Percentiles rank a stretch among this genome's conserved stretches.
Conservation (phyloP, 2,797 vertebrate species). For the Phoeniculus purpureus region DNA sequence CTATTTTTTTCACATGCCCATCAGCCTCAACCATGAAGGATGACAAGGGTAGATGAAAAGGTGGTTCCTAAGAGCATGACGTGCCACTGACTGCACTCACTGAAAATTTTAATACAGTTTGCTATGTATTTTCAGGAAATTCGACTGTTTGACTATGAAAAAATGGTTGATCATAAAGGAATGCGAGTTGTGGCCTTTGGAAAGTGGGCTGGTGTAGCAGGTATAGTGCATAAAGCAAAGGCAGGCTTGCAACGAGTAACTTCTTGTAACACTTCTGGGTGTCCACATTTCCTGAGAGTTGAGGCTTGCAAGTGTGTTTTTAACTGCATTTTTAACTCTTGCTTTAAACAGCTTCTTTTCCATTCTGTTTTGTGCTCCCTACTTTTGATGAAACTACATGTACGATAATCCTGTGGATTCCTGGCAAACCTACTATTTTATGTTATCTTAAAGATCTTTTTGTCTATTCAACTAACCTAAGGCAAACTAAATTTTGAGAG, state of each 20-base stretch:
- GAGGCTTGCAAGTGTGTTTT: background rate
- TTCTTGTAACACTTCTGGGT: background rate
- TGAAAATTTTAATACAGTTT: constrained; percentile 51
- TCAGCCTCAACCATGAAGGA: background rate
- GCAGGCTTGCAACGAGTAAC: constrained; percentile 39
- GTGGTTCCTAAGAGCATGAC: background rate
- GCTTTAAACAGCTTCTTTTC: constrained; percentile 37
- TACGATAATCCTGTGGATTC: background rate
- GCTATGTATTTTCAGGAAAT: constrained; percentile 85
- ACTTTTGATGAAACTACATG: background rate
- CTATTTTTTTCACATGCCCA: background rate
- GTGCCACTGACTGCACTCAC: constrained; percentile 9
- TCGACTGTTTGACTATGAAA: constrained; percentile 97
- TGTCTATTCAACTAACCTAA: constrained; percentile 1
- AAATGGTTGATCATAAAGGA: constrained; percentile 95
- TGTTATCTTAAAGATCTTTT: background rate
- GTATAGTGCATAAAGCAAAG: constrained; percentile 78
- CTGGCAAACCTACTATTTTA: background rate
- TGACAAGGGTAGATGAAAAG: background rate
- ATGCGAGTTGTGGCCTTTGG: constrained; percentile 94
- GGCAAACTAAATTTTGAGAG: background rate
- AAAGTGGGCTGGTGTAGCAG: constrained; percentile 97
- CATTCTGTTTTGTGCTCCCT: constrained; percentile 1
- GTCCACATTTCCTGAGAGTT: background rate
- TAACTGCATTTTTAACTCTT: constrained; percentile 37